These are phyloP conservation scores for Fundulus diaphanus DNA, from an alignment of 2,797 vertebrate genomes.

Conservation along the genomic window DNA sequence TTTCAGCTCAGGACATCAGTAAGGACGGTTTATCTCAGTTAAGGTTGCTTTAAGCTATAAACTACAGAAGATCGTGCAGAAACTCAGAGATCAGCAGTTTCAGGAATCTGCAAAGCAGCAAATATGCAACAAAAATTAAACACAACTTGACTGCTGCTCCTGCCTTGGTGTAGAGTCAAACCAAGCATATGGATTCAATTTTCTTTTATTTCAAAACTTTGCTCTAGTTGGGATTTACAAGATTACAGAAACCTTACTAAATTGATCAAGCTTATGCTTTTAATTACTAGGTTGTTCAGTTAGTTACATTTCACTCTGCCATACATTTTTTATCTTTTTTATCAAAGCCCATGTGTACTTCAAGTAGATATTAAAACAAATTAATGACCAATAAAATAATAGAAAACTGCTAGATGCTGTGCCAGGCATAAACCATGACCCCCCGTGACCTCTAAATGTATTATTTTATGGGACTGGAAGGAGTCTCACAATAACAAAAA, in stretches of 20 bases:
- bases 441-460: background rate
- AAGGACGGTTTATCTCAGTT: background rate
- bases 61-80: background rate
- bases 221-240: background rate
- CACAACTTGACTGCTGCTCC: background rate
- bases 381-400: constrained; percentile 1
- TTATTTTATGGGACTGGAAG: background rate
- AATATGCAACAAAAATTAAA: constrained; percentile 3
- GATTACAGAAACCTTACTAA: background rate
- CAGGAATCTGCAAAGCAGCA: background rate
- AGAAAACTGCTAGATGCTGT: background rate
- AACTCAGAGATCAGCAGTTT: background rate
- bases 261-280: background rate
- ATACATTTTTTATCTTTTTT: too few relatives aligned
- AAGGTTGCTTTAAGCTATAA: background rate
- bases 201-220: background rate
- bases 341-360: too few relatives aligned
- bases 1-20: background rate
- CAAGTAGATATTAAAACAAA: background rate
- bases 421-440: background rate
- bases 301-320: background rate
- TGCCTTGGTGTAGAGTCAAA: background rate
- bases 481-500: background rate
- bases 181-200: background rate
- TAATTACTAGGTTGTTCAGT: background rate